phyloP scores from a whole-genome alignment of 2,888 invertebrate genomes.

The Drosophila koepferae region DNA sequence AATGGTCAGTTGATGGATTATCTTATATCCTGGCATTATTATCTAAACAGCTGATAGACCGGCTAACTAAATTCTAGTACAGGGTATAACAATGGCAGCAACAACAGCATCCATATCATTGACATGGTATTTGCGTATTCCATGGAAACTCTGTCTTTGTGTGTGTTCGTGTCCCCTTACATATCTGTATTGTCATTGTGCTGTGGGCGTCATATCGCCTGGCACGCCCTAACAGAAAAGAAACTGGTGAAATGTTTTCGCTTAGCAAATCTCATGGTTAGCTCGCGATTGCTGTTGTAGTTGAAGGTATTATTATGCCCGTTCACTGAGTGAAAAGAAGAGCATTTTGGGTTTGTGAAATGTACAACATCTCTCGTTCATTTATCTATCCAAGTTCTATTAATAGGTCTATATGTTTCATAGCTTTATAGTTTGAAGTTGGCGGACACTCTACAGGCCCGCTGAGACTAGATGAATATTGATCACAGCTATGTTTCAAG shows the following conservation, averaged over 20 bases:
- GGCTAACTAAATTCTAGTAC: background rate
- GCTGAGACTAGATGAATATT: too few relatives aligned
- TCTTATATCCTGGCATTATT: background rate
- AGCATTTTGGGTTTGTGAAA: background rate
- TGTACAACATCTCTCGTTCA: background rate
- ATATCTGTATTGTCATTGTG: conserved; percentile 42
- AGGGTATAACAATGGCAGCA: conserved; percentile 26
- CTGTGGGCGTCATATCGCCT: conserved; percentile 49
- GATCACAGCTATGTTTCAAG: too few relatives aligned
- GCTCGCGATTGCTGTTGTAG: conserved; percentile 37
- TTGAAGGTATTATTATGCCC: conserved; percentile 15
- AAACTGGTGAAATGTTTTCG: conserved; percentile 74
- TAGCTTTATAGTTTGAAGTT: too few relatives aligned
- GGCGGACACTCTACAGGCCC: too few relatives aligned
- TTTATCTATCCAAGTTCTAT: too few relatives aligned
- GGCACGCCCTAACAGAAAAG: conserved; percentile 51
- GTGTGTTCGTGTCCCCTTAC: conserved; percentile 18
- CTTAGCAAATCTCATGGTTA: conserved; percentile 76
- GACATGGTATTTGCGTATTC: conserved; percentile 57
- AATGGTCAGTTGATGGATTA: background rate
- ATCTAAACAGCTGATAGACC: background rate
- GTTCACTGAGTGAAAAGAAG: too few relatives aligned
- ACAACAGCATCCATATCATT: conserved; percentile 64
- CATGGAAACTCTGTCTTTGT: conserved; percentile 6
- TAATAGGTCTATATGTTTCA: too few relatives aligned